phyloP scores from a whole-genome alignment of 1,140 invertebrate species.

The Bombus confusus region DNA sequence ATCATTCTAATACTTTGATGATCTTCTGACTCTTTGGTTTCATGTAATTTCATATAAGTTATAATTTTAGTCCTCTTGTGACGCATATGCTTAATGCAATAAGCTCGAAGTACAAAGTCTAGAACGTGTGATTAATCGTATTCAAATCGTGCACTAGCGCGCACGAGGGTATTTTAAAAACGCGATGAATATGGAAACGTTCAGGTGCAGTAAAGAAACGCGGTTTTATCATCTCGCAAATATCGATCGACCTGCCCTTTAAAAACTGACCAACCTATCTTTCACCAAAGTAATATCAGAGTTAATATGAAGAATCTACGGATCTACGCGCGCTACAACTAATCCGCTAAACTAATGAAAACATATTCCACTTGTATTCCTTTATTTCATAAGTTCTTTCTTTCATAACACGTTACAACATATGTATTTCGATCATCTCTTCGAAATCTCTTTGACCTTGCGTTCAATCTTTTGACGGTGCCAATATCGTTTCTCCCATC shows the following conservation, averaged over 20 bases:
- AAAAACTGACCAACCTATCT: constrained; percentile 11
- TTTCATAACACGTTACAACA: neutral
- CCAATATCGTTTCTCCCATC: constrained; percentile 6
- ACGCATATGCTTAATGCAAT: neutral
- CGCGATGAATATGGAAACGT: constrained; percentile 40
- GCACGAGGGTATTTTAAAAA: constrained; percentile 13
- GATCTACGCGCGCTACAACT: neutral
- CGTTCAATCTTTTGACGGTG: neutral
- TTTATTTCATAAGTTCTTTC: neutral
- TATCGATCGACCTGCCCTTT: constrained; percentile 47
- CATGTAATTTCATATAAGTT: neutral
- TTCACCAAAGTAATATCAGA: neutral
- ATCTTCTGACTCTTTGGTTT: too few relatives aligned
- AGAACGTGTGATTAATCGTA: constrained; percentile 28
- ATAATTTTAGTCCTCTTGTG: neutral
- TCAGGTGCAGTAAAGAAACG: constrained; percentile 28
- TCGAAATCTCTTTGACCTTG: neutral
- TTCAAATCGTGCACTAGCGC: constrained; percentile 18
- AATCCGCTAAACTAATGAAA: neutral
- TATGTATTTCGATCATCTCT: too few relatives aligned
- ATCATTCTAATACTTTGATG: neutral
- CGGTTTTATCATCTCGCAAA: constrained; percentile 47
- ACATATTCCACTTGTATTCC: neutral
- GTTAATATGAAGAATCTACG: neutral
- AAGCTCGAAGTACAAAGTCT: constrained; percentile 4